Conservation (phyloP, 2,113 vertebrate species). For the Laterallus jamaicensis region DNA sequence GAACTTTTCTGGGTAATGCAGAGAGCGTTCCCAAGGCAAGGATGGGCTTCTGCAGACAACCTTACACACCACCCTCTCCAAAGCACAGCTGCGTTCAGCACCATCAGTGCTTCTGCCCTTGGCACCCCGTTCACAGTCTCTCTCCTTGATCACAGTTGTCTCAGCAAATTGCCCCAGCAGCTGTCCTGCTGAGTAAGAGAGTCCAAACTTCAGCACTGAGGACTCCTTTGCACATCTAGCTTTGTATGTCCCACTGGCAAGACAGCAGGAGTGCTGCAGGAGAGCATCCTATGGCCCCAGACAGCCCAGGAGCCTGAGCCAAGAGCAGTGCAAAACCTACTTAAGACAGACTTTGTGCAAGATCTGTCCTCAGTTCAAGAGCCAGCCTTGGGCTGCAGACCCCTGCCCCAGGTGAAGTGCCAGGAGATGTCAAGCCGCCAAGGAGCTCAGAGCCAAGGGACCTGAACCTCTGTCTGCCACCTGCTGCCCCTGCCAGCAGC, state of each 20-base stretch:
- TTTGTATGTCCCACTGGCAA: background rate
- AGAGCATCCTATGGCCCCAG: background rate
- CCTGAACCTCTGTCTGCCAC: background rate
- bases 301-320: background rate
- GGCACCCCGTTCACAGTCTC: background rate
- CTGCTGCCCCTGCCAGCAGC: background rate
- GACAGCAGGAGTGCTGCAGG: background rate
- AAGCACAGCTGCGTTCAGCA: background rate
- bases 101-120: background rate
- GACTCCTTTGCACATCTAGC: fast-evolving
- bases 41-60: background rate
- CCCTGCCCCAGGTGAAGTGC: background rate
- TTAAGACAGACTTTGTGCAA: background rate
- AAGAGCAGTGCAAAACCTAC: background rate
- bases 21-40: background rate
- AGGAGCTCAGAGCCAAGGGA: background rate
- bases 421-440: background rate
- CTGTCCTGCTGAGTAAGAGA: background rate
- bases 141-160: background rate
- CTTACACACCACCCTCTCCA: background rate
- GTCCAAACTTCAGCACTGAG: background rate
- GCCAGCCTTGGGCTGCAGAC: background rate
- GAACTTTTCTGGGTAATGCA: background rate
- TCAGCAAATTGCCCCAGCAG: background rate
- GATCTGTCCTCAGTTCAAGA: background rate